phyloP scores from a whole-genome alignment of 2,797 vertebrate genomes.

The Corythornis leucogaster region DNA sequence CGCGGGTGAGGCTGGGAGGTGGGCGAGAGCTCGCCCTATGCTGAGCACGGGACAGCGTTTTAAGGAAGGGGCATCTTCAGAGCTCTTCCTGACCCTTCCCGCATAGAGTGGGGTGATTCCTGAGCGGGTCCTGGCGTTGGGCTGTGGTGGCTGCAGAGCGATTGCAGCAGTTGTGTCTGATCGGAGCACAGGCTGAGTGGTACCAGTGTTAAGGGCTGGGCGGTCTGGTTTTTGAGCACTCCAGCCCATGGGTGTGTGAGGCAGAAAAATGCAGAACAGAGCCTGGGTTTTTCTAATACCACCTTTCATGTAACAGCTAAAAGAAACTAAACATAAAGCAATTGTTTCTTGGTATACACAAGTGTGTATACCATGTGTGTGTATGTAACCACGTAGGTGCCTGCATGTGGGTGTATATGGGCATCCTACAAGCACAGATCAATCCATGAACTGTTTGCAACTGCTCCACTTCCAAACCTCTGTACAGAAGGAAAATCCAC shows the following conservation, averaged over 20 bases:
- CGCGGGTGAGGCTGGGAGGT: background rate
- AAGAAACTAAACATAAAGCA: accelerated
- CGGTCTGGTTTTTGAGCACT: background rate
- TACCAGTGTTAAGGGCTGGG: background rate
- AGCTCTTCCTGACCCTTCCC: background rate
- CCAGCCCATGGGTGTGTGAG: accelerated
- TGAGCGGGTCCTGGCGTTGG: background rate
- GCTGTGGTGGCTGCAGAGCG: background rate
- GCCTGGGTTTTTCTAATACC: background rate
- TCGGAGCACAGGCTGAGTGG: too few species aligned
- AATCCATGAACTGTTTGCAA: accelerated
- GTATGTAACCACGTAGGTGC: accelerated
- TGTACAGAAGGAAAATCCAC: background rate
- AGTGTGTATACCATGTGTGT: accelerated
- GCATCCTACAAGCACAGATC: accelerated
- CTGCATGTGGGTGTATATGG: accelerated
- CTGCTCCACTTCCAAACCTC: background rate
- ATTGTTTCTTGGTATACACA: accelerated
- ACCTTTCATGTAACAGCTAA: accelerated
- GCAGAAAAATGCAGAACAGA: accelerated
- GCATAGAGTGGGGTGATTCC: accelerated
- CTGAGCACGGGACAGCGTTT: background rate
- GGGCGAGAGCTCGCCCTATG: background rate
- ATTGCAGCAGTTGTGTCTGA: background rate
- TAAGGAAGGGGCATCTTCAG: background rate